Evolutionary conservation across 2,113 vertebrate species (phyloP).

Genomic region (Menidia beryllina): DNA sequence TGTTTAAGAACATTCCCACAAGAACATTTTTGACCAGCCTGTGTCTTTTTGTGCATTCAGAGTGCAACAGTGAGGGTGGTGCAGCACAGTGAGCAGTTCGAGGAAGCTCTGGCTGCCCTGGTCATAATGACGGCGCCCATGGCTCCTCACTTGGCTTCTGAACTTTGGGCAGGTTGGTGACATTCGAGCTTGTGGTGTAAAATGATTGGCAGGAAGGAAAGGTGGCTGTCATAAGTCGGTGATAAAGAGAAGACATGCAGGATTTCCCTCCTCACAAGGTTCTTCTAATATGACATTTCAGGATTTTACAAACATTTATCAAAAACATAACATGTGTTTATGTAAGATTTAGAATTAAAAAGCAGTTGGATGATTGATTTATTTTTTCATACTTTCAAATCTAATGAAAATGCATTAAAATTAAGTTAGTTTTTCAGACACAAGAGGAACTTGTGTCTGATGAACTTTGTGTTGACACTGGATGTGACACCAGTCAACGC

Average conservation of each 20-base stretch:
- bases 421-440: background rate
- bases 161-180: constrained; percentile 94
- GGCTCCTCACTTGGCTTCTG: constrained; percentile 92
- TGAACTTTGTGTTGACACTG: background rate
- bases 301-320: no score
- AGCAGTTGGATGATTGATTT: no score
- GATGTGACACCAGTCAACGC: constrained; percentile 5
- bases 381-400: no score
- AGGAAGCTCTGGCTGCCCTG: constrained; percentile 89
- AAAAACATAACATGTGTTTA: no score
- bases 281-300: no score
- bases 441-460: constrained; percentile 32
- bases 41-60: constrained; percentile 70
- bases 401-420: background rate
- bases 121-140: constrained; percentile 91
- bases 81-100: constrained; percentile 91
- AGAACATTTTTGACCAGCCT: background rate
- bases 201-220: background rate
- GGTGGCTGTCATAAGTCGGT: background rate
- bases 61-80: constrained; percentile 82
- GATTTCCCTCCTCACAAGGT: background rate
- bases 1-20: background rate
- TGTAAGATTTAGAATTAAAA: no score
- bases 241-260: background rate
- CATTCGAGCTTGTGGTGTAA: background rate